A percentile compares a stretch with the other conserved stretches of the same genome.
Evolutionary conservation across 2,113 vertebrate genomes (phyloP).

Genomic region (Cygnus atratus): DNA sequence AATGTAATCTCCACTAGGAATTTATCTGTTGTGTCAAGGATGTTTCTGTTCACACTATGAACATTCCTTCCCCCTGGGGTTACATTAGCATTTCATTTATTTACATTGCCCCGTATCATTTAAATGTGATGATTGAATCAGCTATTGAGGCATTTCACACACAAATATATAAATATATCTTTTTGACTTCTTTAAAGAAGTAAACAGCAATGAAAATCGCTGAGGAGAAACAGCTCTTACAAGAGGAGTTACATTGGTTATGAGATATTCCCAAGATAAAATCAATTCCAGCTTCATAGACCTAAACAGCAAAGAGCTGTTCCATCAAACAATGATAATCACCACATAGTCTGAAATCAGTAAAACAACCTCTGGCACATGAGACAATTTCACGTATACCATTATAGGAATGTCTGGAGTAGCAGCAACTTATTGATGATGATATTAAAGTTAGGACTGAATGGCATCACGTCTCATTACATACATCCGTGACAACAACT

Average conservation of each 20-base stretch:
- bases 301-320: not conserved
- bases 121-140: conserved; percentile 9
- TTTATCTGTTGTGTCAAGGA: not conserved
- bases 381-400: not conserved
- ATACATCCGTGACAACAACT: not conserved
- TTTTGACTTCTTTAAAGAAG: conserved; percentile 11
- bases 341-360: not conserved
- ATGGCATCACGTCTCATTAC: not conserved
- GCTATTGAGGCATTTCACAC: not conserved
- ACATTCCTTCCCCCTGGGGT: not conserved
- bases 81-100: conserved; percentile 36
- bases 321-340: not conserved
- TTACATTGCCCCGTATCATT: conserved; percentile 6
- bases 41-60: not conserved
- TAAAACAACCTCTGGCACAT: not conserved
- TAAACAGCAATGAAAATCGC: not conserved
- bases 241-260: not conserved
- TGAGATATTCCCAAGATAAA: not conserved
- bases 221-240: not conserved
- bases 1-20: not conserved
- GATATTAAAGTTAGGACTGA: not conserved
- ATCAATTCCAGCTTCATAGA: not conserved
- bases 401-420: not conserved
- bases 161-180: not conserved
- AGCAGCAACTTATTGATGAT: not conserved